phyloP scores from a whole-genome alignment of 2,113 vertebrate genomes.

The Hypomesus transpacificus region DNA sequence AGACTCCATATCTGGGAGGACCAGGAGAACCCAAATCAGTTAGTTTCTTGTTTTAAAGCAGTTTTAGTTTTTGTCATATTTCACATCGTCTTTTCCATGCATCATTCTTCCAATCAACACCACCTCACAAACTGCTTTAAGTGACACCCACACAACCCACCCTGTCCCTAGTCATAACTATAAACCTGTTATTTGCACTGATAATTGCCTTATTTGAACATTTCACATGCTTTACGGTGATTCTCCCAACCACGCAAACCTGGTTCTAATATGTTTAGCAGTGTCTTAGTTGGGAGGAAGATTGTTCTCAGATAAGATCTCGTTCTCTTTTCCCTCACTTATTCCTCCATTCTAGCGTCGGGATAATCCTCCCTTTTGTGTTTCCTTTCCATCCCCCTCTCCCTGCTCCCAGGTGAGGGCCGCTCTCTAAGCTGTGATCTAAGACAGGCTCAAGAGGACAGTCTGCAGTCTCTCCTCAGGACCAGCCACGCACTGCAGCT shows the following conservation, averaged over 20 bases:
- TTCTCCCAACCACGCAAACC: background rate
- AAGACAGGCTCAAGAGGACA: conserved; percentile 80
- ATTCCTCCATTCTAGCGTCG: background rate
- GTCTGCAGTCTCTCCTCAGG: conserved; percentile 78
- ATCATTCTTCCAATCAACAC: conserved; percentile 2
- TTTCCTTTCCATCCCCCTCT: conserved; percentile 30
- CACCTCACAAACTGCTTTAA: background rate
- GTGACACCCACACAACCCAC: no score
- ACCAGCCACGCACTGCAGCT: conserved; percentile 77
- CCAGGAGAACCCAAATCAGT: background rate
- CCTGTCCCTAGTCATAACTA: no score
- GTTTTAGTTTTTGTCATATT: conserved; percentile 7
- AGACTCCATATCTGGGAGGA: background rate
- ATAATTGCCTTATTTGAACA: background rate
- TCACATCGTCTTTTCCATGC: conserved; percentile 11
- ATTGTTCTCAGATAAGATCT: conserved; percentile 7
- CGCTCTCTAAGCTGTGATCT: conserved; percentile 75
- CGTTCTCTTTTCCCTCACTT: background rate
- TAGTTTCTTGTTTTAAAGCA: background rate
- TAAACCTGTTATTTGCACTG: no score
- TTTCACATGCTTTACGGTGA: background rate
- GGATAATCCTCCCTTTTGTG: background rate
- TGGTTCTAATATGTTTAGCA: background rate
- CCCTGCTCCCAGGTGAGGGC: conserved; percentile 73
- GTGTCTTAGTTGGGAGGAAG: background rate